Evolutionary conservation across 2,797 vertebrate species (phyloP), one percentile per base, ranked within the genome.

Genomic region (Urocyon cinereoargenteus): DNA sequence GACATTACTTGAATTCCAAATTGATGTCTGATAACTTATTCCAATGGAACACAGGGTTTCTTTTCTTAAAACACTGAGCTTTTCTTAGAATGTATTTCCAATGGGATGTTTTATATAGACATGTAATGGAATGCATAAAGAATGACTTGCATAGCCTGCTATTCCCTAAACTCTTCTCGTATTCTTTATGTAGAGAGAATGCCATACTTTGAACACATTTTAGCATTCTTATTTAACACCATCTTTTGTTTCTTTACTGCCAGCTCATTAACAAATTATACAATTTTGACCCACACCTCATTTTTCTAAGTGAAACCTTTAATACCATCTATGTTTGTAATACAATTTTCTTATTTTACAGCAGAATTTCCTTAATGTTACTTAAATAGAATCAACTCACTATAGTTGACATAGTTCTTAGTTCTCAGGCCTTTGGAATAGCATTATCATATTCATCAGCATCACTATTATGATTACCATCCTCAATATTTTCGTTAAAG

Each of bases 81-180:
- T 96, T 96, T 96, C 95, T 96, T 96, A 96, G 95, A 95, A 78
- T 90, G 51, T 94, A 94, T 97, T 97, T 92, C 77, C 91, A 97
- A 55, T 78, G 91, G 82, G 91, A 73, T 94, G 86, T 92, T 95
- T 97, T 96, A 94, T 93, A 91, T 68, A 97, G 87, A 94, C 53
- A 84, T 96, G 97, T 75, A 72, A 97, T 95, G 70, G 72, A 89
- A 97, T 95, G 61, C 90, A 97, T 95, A 95, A 94, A 92, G 86
- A 96, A 95, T 83, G 70, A 70, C 78, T 95, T 96, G 68, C 93
- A 78, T 88, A 96, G 86, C 21, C 73, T 87, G 86, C 83, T 93
- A 57, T 66, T 96, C 57, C 72, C 49, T 94, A 96, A 95, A 95
- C 9, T 26, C 86, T 93, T 91, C 72, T 95, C 82, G 36, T 92